These are phyloP conservation scores for Mycogona germanica DNA, from an alignment of 2,888 invertebrate species.

Conservation along the genomic window DNA sequence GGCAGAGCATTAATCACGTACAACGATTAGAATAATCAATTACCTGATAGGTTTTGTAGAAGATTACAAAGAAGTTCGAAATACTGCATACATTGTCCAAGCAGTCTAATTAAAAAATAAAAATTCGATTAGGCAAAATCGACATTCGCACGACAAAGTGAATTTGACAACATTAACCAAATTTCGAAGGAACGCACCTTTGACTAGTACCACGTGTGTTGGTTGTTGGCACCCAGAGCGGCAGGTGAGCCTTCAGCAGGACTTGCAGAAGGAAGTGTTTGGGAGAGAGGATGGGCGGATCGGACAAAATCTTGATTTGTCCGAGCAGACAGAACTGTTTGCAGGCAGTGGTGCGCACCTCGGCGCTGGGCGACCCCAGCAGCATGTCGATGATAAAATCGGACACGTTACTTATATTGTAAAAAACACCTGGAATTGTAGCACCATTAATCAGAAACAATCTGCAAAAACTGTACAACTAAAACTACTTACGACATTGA, in stretches of 20 bases:
- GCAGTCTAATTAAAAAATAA: conserved; percentile 25
- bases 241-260: conserved; percentile 37
- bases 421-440: conserved; percentile 31
- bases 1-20: background rate
- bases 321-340: conserved; percentile 36
- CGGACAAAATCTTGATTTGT: conserved; percentile 24
- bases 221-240: conserved; percentile 38
- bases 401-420: conserved; percentile 34
- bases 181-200: conserved; percentile 23
- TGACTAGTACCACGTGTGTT: conserved; percentile 36
- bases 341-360: conserved; percentile 34
- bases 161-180: background rate
- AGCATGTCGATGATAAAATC: conserved; percentile 40
- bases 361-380: conserved; percentile 34
- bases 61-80: conserved; percentile 37
- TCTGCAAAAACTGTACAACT: conserved; percentile 1
- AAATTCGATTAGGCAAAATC: background rate
- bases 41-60: conserved; percentile 31
- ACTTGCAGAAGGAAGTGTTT: conserved; percentile 32
- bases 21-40: conserved; percentile 11
- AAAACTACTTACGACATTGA: background rate
- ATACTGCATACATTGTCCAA: conserved; percentile 38
- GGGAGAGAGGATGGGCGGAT: conserved; percentile 20
- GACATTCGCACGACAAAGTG: background rate
- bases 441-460: too few species aligned